These are phyloP conservation scores for Drymonia ruficornis DNA, from an alignment of 2,888 invertebrate species.

Conservation along the genomic window DNA sequence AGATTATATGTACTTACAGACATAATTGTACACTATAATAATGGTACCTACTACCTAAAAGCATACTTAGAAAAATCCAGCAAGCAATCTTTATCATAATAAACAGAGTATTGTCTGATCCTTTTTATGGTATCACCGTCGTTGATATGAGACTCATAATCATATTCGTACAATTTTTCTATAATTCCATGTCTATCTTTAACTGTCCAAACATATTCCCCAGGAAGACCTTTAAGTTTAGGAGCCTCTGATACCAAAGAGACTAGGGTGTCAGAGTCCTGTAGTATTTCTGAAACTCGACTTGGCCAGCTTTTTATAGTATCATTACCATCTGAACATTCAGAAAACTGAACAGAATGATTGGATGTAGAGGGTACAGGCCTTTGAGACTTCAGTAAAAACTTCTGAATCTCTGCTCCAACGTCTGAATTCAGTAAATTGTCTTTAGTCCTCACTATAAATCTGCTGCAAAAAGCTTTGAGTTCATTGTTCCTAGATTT, in stretches of 20 bases:
- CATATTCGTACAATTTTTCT: conserved; percentile 73
- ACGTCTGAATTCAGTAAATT: conserved; percentile 61
- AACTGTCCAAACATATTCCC: conserved; percentile 72
- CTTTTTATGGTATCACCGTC: conserved; percentile 65
- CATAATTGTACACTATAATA: too few species aligned
- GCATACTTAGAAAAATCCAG: conserved; percentile 58
- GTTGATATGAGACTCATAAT: conserved; percentile 57
- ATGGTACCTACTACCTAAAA: neutral
- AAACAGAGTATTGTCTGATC: conserved; percentile 75
- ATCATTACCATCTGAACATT: conserved; percentile 12
- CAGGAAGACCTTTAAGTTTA: conserved; percentile 65
- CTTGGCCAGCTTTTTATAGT: conserved; percentile 27
- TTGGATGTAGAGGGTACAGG: conserved; percentile 13
- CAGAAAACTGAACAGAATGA: conserved; percentile 16
- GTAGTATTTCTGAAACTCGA: conserved; percentile 38
- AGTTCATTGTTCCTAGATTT: conserved; percentile 62
- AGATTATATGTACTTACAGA: neutral
- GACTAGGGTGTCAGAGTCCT: conserved; percentile 35
- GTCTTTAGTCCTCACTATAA: conserved; percentile 62
- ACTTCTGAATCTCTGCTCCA: conserved; percentile 59
- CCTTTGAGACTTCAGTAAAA: conserved; percentile 45
- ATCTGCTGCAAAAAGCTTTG: conserved; percentile 63
- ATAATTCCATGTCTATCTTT: conserved; percentile 75
- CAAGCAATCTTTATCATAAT: conserved; percentile 70
- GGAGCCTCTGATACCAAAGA: conserved; percentile 51